phyloP scores from a whole-genome alignment of 1,140 invertebrate species.

The Platyscapa corneri region DNA sequence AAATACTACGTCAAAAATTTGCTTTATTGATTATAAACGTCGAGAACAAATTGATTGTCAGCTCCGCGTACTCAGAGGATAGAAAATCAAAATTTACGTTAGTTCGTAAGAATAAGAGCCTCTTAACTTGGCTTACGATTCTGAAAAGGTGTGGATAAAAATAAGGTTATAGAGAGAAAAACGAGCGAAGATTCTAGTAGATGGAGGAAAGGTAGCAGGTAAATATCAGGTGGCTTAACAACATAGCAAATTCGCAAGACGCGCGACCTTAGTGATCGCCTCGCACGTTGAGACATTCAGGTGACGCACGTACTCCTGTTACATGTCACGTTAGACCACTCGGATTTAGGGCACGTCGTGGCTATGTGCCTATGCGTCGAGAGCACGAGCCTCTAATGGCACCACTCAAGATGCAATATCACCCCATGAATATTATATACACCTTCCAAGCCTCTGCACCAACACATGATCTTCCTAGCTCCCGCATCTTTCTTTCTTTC shows the following conservation, averaged over 20 bases:
- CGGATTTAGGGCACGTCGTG: slow-evolving; percentile 5
- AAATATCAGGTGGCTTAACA: not conserved
- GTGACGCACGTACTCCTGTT: not conserved
- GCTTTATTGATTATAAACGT: no score
- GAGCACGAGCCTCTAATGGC: slow-evolving; percentile 65
- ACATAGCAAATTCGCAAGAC: not conserved
- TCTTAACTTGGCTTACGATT: not conserved
- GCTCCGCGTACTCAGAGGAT: not conserved
- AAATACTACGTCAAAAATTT: no score
- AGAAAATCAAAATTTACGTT: not conserved
- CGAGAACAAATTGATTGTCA: no score
- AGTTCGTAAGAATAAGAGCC: not conserved
- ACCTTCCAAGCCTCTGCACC: not conserved
- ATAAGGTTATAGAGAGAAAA: not conserved
- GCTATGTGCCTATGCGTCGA: not conserved
- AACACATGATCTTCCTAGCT: not conserved
- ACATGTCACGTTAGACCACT: not conserved
- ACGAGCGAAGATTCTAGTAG: not conserved
- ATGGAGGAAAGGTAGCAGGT: not conserved
- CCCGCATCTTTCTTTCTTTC: not conserved
- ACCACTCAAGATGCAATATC: slow-evolving; percentile 71
- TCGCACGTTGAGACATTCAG: not conserved
- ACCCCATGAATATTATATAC: slow-evolving; percentile 70
- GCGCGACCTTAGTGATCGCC: not conserved
- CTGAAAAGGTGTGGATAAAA: not conserved